These are phyloP conservation scores for Drosophila pachea DNA, from an alignment of 1,140 invertebrate species.

Conservation along the genomic window DNA sequence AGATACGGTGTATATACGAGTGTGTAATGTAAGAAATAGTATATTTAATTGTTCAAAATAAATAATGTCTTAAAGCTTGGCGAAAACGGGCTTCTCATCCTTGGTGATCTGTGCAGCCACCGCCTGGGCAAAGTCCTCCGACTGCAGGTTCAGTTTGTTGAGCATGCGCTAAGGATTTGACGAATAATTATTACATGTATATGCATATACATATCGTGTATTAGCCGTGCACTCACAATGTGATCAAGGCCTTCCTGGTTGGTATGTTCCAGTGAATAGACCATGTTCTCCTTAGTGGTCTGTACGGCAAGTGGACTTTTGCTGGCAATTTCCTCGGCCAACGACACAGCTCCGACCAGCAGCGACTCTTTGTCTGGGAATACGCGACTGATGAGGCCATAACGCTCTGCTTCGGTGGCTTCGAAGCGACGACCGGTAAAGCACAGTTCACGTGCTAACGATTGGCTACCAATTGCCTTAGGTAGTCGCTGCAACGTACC, in stretches of 20 bases:
- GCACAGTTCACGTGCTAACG: constrained; percentile 91
- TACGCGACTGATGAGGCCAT: constrained; percentile 87
- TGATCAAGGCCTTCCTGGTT: constrained; percentile 92
- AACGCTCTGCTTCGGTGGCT: constrained; percentile 87
- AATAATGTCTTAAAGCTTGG: constrained; percentile 83
- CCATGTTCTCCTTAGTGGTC: constrained; percentile 89
- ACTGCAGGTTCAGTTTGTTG: constrained; percentile 93
- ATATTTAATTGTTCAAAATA: constrained; percentile 14
- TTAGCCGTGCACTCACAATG: constrained; percentile 83
- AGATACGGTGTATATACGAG: neutral
- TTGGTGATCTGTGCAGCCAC: constrained; percentile 87
- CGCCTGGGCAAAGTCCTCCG: constrained; percentile 93
- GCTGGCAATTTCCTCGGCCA: constrained; percentile 89
- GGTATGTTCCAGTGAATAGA: constrained; percentile 93
- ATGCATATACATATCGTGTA: neutral
- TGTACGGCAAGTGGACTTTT: constrained; percentile 98
- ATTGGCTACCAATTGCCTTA: constrained; percentile 94
- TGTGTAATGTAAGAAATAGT: neutral
- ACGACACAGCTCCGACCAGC: constrained; percentile 84
- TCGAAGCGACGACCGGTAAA: constrained; percentile 91
- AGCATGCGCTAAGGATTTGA: constrained; percentile 83
- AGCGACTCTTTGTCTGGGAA: constrained; percentile 79
- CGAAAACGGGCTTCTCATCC: constrained; percentile 83
- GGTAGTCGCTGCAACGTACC: constrained; percentile 95
- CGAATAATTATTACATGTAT: neutral